These are phyloP conservation scores for Chrysomela aeneicollis DNA, from an alignment of 2,888 invertebrate genomes.

Conservation along the genomic window DNA sequence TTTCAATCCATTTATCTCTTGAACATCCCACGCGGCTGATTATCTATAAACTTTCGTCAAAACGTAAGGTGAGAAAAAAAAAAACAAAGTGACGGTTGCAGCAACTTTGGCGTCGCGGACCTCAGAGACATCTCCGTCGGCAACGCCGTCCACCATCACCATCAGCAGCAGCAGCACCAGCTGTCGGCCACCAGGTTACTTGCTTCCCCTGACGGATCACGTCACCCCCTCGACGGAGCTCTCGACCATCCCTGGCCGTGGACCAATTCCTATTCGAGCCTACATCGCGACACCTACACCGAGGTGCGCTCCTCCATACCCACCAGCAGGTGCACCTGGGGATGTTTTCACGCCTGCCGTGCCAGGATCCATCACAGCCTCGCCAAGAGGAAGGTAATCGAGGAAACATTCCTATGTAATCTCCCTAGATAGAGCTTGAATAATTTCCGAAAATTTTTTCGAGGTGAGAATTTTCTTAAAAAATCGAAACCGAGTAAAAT, in stretches of 20 bases:
- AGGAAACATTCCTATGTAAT: constrained; percentile 42
- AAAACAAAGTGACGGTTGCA: no score
- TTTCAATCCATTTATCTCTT: no score
- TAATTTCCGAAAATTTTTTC: no score
- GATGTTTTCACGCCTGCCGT: constrained; percentile 80
- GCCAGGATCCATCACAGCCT: constrained; percentile 80
- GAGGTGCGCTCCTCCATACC: constrained; percentile 49
- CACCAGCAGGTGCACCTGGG: constrained; percentile 69
- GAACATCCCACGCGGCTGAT: no score
- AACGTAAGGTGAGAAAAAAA: no score
- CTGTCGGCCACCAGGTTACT: constrained; percentile 83
- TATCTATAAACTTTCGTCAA: no score
- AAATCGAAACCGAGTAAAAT: no score
- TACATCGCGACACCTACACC: constrained; percentile 58
- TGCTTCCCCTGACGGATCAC: constrained; percentile 82
- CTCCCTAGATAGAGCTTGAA: no score
- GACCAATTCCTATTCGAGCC: constrained; percentile 58
- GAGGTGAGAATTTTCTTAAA: no score
- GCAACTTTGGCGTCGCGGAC: constrained; percentile 8
- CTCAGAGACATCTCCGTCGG: background rate
- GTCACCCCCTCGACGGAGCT: constrained; percentile 74
- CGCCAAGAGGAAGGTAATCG: constrained; percentile 82
- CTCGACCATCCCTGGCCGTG: constrained; percentile 64
- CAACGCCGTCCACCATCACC: no score
- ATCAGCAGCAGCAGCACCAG: constrained; percentile 66